Base-by-base conservation (phyloP, 1,140 invertebrate genomes). In the Helicoverpa armigera region DNA sequence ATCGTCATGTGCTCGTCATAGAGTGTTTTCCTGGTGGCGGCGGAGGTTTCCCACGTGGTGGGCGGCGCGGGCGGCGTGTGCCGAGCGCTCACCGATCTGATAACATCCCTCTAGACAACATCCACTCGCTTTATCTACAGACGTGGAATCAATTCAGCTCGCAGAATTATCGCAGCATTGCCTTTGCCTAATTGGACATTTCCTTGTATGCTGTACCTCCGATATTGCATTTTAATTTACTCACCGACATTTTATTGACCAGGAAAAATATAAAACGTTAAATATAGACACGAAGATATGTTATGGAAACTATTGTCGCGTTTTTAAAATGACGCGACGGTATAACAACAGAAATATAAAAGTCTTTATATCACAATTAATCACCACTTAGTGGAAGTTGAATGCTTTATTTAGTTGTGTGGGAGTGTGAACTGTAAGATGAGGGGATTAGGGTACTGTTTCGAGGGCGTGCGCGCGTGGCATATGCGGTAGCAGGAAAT, bases 311-410 rank as follows among this genome's bases (percentile, higher is more conserved):
- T 89, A 86, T 87, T 90, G 86, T 86, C 86, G 83, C 82, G 82
- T 79, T 86, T 88, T 88, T 88, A 91, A 91, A 91, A 91, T 91
- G 91, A 92, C 85, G 86, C 87, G 87, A 88, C 87, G 81, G 82
- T 88, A 91, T 87, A 92, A 92, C 90, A 92, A 92, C 89, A 91
- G 89, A 92, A 88, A 92, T 92, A 92, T 91, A 92, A 91, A 92
- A 90, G 83, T 90, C 88, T 92, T 94, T 90, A 94, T 90, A 93
- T 89, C 89, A 89, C 89, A 92, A 94, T 94, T 94, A 94, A 94
- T 94, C 93, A 92, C 90, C 89, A 92, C 85, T 93, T 91, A 92
- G 85, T 89, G 84, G 73, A 87, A 87, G 78, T 80, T 87, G 80
- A 88, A 87, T 75, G 82, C 82, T 83, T 85, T 79, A 63, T 69